Conservation (phyloP, 2,888 invertebrate species). For the Scaptomyza tumidula region DNA sequence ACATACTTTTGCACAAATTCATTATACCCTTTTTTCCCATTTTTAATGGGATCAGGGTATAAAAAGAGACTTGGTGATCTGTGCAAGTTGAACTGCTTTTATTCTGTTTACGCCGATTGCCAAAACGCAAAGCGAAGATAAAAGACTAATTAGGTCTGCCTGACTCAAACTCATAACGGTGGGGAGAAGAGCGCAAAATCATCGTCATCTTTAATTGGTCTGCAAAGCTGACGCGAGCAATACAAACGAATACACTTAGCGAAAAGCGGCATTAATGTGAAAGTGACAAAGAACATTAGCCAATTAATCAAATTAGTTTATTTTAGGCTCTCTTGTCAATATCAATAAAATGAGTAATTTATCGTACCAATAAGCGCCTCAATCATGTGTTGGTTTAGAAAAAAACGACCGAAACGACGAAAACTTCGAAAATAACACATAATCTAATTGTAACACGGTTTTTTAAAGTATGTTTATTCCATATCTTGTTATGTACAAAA, state of each 20-base stretch:
- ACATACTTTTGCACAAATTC: no score
- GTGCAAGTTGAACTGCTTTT: conserved; percentile 16
- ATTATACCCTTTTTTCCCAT: no score
- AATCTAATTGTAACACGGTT: not conserved
- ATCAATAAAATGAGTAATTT: conserved; percentile 5
- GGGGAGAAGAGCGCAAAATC: not conserved
- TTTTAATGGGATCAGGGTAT: no score
- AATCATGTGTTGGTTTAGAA: no score
- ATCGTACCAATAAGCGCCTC: not conserved
- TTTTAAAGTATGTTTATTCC: not conserved
- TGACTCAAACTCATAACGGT: conserved; percentile 19
- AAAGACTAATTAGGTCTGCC: conserved; percentile 58
- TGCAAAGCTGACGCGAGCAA: not conserved
- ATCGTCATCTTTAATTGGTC: conserved; percentile 24
- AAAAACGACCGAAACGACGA: no score
- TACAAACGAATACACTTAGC: conserved; percentile 17
- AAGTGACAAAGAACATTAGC: conserved; percentile 9
- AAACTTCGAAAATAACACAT: no score
- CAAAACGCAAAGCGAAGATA: conserved; percentile 48
- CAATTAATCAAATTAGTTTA: not conserved
- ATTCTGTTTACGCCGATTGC: conserved; percentile 36
- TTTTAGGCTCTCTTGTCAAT: not conserved
- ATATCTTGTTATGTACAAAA: not conserved
- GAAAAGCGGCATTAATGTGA: conserved; percentile 4
- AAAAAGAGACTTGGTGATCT: conserved; percentile 15